phyloP scores from a whole-genome alignment of 2,888 invertebrate species.

The Helleia helle region DNA sequence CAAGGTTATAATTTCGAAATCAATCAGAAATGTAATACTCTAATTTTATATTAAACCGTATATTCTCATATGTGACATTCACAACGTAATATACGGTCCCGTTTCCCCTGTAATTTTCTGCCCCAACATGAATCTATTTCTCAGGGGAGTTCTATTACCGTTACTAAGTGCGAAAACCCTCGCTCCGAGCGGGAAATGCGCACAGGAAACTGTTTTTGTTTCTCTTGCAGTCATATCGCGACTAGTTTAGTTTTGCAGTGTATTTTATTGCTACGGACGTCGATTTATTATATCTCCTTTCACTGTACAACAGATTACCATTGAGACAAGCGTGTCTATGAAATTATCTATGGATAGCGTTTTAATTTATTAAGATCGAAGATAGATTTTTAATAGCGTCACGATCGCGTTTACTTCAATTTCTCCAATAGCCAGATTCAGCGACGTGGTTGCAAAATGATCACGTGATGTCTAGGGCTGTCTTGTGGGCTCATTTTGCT shows the following conservation, averaged over 20 bases:
- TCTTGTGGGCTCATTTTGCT: slow-evolving; percentile 1
- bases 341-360: slow-evolving; percentile 26
- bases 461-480: slow-evolving; percentile 8
- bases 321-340: slow-evolving; percentile 17
- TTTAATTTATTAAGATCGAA: slow-evolving; percentile 28
- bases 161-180: slow-evolving; percentile 46
- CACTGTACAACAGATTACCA: slow-evolving; percentile 4
- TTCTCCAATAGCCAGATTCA: slow-evolving; percentile 27
- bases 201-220: slow-evolving; percentile 29
- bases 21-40: background rate
- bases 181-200: slow-evolving; percentile 19
- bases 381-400: slow-evolving; percentile 30
- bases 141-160: slow-evolving; percentile 49
- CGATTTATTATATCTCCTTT: slow-evolving; percentile 2
- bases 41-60: background rate
- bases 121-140: slow-evolving; percentile 60
- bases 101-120: slow-evolving; percentile 32
- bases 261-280: background rate
- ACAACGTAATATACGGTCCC: slow-evolving; percentile 8
- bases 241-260: slow-evolving; percentile 19
- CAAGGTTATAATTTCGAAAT: no score
- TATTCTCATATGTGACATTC: slow-evolving; percentile 8
- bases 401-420: slow-evolving; percentile 32
- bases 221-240: slow-evolving; percentile 26
- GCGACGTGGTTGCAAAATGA: slow-evolving; percentile 15